A percentile compares a stretch with the other conserved stretches of the same genome.
Conservation (phyloP, 2,888 invertebrate genomes). For the Sinopyrophorus schimmeli region DNA sequence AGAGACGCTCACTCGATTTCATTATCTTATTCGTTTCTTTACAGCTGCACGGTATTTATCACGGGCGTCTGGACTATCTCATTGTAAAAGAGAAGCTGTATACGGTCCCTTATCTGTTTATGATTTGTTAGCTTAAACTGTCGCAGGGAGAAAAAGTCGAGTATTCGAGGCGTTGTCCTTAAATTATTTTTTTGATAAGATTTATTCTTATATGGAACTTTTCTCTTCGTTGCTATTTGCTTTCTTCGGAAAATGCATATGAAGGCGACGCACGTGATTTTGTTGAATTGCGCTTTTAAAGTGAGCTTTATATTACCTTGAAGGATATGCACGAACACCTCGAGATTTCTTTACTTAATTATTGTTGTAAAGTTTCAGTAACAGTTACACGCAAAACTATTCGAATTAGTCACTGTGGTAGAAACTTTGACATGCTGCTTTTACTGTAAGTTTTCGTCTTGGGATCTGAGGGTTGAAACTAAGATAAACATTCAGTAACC, state of each 20-base stretch:
- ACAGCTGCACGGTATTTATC: slow-evolving; percentile 38
- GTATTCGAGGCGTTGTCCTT: slow-evolving; percentile 20
- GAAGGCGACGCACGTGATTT: too few relatives aligned
- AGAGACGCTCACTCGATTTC: slow-evolving; percentile 42
- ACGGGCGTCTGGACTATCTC: slow-evolving; percentile 39
- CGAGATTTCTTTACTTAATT: slow-evolving; percentile 46
- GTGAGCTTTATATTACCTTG: too few relatives aligned
- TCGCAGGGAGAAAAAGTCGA: slow-evolving; percentile 33
- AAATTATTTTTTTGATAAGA: slow-evolving; percentile 21
- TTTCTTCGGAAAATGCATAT: too few relatives aligned
- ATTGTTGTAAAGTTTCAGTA: slow-evolving; percentile 46
- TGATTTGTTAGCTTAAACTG: slow-evolving; percentile 43
- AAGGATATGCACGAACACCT: too few relatives aligned
- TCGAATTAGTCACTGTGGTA: slow-evolving; percentile 36
- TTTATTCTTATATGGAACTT: slow-evolving; percentile 18
- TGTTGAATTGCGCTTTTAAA: too few relatives aligned
- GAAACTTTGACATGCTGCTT: slow-evolving; percentile 35
- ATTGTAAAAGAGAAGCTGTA: slow-evolving; percentile 36
- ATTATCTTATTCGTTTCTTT: slow-evolving; percentile 40
- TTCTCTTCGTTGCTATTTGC: too few relatives aligned
- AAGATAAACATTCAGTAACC: slow-evolving; percentile 35
- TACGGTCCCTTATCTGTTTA: slow-evolving; percentile 45
- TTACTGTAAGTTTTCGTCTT: slow-evolving; percentile 37
- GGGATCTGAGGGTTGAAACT: slow-evolving; percentile 33
- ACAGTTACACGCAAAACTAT: slow-evolving; percentile 43